Conservation (phyloP, 1,140 invertebrate species). For the Archivesica marissinica region DNA sequence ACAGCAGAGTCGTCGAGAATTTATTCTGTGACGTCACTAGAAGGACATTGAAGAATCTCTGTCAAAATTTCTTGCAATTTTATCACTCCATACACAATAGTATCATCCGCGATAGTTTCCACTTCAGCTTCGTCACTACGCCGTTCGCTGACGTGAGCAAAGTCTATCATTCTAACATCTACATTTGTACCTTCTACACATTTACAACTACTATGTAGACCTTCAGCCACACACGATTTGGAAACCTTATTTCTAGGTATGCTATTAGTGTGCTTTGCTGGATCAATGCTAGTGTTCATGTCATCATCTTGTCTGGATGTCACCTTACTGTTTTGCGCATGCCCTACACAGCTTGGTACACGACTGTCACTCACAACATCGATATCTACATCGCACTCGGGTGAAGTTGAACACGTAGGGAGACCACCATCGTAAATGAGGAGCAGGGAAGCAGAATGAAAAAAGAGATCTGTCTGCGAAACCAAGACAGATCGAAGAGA, state of each 20-base stretch:
- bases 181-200: not conserved
- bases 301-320: not conserved
- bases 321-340: not conserved
- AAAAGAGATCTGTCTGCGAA: constrained; percentile 8
- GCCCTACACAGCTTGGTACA: not conserved
- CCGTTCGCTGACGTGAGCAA: constrained; percentile 50
- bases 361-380: no score
- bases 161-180: constrained; percentile 57
- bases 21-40: no score
- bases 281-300: no score
- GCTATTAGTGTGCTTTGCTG: not conserved
- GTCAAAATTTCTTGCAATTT: constrained; percentile 12
- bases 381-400: not conserved
- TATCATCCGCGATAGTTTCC: constrained; percentile 1
- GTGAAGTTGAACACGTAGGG: not conserved
- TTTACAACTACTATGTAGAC: not conserved
- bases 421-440: constrained; percentile 31
- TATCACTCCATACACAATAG: constrained; percentile 1
- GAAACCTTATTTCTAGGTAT: not conserved
- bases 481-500: not conserved
- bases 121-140: not conserved
- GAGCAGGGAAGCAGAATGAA: constrained; percentile 43
- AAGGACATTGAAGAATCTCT: not conserved
- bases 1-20: no score
- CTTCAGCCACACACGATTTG: not conserved